Percentiles rank a stretch among this genome's conserved stretches.
phyloP scores from a whole-genome alignment of 1,140 invertebrate species.

The Orussus abietinus region DNA sequence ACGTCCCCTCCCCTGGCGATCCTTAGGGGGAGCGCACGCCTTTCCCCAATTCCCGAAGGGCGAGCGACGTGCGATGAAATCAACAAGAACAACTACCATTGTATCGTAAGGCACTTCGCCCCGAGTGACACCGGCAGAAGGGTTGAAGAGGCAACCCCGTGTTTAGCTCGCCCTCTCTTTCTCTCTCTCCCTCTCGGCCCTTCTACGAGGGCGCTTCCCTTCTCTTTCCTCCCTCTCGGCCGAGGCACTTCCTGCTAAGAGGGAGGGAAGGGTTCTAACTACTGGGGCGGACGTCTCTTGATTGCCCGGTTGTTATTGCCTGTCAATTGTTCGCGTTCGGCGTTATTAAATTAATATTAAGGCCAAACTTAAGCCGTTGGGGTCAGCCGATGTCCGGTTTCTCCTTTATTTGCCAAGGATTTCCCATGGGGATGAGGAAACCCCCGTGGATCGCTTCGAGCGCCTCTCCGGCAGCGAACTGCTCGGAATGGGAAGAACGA shows the following conservation, averaged over 20 bases:
- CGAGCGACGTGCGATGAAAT: constrained; percentile 51
- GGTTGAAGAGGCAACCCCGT: constrained; percentile 32
- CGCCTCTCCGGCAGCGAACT: too few species aligned
- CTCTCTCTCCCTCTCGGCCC: constrained; percentile 15
- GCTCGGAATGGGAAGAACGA: too few species aligned
- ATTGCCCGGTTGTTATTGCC: constrained; percentile 50
- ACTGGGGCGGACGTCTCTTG: constrained; percentile 31
- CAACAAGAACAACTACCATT: constrained; percentile 52
- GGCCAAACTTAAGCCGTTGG: constrained; percentile 20
- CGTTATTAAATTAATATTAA: constrained; percentile 54
- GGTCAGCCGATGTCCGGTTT: constrained; percentile 30
- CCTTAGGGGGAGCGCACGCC: too few species aligned
- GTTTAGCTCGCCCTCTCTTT: neutral
- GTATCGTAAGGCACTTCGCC: constrained; percentile 35
- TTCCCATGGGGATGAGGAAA: constrained; percentile 36
- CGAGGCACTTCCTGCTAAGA: constrained; percentile 9
- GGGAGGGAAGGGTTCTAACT: constrained; percentile 32
- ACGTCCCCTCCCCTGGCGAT: too few species aligned
- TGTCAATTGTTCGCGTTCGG: constrained; percentile 48
- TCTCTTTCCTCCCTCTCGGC: constrained; percentile 19
- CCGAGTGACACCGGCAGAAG: constrained; percentile 48
- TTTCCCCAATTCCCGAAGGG: constrained; percentile 36
- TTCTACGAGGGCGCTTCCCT: neutral
- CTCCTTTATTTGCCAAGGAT: constrained; percentile 36
- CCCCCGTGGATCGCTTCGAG: too few species aligned